Evolutionary conservation across 2,113 vertebrate species (phyloP), one percentile per base, ranked within the genome.

Genomic region (Lepus timidus): DNA sequence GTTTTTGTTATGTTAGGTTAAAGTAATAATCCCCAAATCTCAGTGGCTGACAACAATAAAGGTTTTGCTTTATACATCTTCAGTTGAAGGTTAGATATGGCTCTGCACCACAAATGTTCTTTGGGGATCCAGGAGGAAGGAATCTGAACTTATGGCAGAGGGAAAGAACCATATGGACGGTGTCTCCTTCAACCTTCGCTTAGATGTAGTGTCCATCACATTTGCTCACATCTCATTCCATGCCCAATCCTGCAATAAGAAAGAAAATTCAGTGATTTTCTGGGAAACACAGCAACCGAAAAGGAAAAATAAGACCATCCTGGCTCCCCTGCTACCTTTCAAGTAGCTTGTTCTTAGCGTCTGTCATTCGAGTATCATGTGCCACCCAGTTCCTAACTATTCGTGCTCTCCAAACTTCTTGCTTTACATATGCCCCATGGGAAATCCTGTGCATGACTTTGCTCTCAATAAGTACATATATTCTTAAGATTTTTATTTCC

Each of bases 11-110:
- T 16, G n/a, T 88, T 76, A 70, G 10, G 1, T 27, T 31, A 49
- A 61, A 73, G 31, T 44, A n/a, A 80, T 52, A 67, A 94, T 65
- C 65, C n/a, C n/a, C 23, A 76, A 29, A 75, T 65, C 83, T 91
- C 78, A 27, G 51, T 55, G n/a, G 31, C 5, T 86, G 86, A 80
- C 14, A 36, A 51, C 31, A 70, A 55, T 16, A 23, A 79, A 88
- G 22, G 4, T 67, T 96, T 96, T 70, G 20, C n/a, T 85, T 88
- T 20, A 13, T 36, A 16, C 17, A 64, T 51, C 4, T 16, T 61
- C n/a, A 17, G 16, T 55, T 31, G n/a, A 92, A 14, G 67, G 36
- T 9, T 27, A 20, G 29, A 52, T 29, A 20, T 13, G 62, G 65
- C 36, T 80, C 36, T 52, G n/a, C 6, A 49, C 22, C 36, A 82